These are phyloP conservation scores for Caerostris extrusa DNA, from an alignment of 1,140 invertebrate species.

Conservation along the genomic window DNA sequence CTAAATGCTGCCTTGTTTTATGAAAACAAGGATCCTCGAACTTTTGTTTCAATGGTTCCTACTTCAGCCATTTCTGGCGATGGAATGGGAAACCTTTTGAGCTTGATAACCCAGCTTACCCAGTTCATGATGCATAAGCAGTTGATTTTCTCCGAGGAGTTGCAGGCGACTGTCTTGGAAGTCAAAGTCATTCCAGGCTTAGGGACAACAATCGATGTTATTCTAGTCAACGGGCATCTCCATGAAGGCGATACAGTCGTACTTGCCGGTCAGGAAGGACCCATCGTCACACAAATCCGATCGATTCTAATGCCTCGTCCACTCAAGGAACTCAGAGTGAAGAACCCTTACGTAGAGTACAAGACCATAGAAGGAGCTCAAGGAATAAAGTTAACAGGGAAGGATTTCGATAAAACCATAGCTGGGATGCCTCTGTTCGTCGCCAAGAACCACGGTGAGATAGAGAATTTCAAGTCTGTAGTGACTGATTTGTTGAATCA, in stretches of 20 bases:
- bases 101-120: constrained; percentile 94
- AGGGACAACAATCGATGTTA: constrained; percentile 99
- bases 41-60: constrained; percentile 97
- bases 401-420: constrained; percentile 98
- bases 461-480: constrained; percentile 91
- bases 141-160: constrained; percentile 94
- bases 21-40: constrained; percentile 95
- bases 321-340: constrained; percentile 97
- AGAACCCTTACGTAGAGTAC: constrained; percentile 97
- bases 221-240: constrained; percentile 97
- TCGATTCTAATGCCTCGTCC: constrained; percentile 99
- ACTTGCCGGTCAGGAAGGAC: constrained; percentile 97
- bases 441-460: constrained; percentile 95
- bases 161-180: constrained; percentile 98
- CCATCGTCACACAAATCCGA: constrained; percentile 98
- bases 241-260: constrained; percentile 96
- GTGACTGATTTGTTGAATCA: constrained; percentile 90
- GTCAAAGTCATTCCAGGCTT: constrained; percentile 98
- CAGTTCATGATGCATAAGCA: constrained; percentile 94
- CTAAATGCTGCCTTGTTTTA: constrained; percentile 97
- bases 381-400: constrained; percentile 98
- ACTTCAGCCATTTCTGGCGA: constrained; percentile 98
- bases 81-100: constrained; percentile 99
- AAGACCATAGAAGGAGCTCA: constrained; percentile 97
- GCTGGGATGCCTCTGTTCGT: constrained; percentile 92